Percentiles rank a stretch among this genome's conserved stretches.
Conservation (phyloP, 2,113 vertebrate species). For the Anoura caudifer region DNA sequence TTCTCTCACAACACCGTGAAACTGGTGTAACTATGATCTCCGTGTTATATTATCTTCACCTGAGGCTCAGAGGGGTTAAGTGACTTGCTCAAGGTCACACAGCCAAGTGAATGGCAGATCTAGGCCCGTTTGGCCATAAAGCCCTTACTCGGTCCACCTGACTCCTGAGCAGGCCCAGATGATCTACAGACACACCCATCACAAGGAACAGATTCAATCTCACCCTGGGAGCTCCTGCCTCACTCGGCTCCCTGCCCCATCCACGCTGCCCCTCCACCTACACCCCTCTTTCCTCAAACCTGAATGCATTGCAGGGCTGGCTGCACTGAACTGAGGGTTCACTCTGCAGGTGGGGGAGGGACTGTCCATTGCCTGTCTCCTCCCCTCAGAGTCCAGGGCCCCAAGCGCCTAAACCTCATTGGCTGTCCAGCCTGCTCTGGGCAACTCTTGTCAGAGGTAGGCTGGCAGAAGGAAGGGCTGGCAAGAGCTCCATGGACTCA, state of each 20-base stretch:
- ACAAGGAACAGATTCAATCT: accelerated
- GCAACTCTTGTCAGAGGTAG: neutral
- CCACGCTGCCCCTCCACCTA: neutral
- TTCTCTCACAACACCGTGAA: neutral
- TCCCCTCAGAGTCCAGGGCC: neutral
- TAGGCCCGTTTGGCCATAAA: neutral
- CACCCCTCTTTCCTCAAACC: neutral
- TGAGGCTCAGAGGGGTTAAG: neutral
- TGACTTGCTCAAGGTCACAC: neutral
- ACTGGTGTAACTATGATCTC: neutral
- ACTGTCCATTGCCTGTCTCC: neutral
- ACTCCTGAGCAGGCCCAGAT: neutral
- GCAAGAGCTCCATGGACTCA: neutral
- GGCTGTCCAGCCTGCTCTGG: neutral
- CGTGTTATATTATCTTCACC: neutral
- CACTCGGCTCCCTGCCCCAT: neutral
- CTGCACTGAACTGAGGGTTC: neutral
- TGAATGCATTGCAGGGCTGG: neutral
- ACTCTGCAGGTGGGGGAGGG: neutral
- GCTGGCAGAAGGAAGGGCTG: neutral
- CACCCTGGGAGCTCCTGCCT: neutral
- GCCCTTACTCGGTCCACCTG: neutral
- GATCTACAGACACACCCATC: neutral
- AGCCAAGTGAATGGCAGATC: neutral
- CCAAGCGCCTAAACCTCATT: neutral